Conservation (phyloP, 2,888 invertebrate species). For the Apotomis betuletana region DNA sequence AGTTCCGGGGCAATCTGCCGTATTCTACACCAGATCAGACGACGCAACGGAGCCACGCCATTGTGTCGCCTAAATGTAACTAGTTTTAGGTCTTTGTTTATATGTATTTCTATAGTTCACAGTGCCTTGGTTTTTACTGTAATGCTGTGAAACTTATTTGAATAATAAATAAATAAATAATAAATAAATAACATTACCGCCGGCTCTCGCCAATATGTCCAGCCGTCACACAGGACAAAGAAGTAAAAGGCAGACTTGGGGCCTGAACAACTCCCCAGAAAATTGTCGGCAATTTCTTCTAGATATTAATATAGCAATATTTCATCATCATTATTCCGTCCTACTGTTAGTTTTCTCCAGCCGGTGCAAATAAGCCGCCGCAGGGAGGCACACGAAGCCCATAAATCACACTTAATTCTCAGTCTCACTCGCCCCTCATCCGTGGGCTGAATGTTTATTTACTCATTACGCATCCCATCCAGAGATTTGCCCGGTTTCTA, state of each 20-base stretch:
- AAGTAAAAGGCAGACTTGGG: slow-evolving; percentile 5
- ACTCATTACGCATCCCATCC: slow-evolving; percentile 44
- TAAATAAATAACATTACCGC: slow-evolving; percentile 29
- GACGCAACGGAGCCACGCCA: no score
- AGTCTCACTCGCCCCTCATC: slow-evolving; percentile 63
- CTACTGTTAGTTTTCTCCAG: slow-evolving; percentile 34
- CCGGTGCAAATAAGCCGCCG: slow-evolving; percentile 65
- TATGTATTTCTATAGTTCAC: no score
- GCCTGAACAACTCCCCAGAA: no score
- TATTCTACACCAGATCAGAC: no score
- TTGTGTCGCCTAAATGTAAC: no score
- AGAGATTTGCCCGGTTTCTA: slow-evolving; percentile 36
- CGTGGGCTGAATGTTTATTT: slow-evolving; percentile 74
- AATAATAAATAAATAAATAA: no score
- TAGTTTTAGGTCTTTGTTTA: no score
- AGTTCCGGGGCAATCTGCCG: no score
- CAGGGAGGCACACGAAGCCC: slow-evolving; percentile 69
- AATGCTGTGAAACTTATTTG: no score
- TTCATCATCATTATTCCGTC: neutral
- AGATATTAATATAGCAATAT: neutral
- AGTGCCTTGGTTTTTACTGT: no score
- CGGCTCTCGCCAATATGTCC: slow-evolving; percentile 63
- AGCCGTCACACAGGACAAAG: slow-evolving; percentile 43
- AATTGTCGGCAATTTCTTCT: no score
- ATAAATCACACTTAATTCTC: slow-evolving; percentile 79